Conservation (phyloP, 2,888 invertebrate species). For the Callinectes sapidus region DNA sequence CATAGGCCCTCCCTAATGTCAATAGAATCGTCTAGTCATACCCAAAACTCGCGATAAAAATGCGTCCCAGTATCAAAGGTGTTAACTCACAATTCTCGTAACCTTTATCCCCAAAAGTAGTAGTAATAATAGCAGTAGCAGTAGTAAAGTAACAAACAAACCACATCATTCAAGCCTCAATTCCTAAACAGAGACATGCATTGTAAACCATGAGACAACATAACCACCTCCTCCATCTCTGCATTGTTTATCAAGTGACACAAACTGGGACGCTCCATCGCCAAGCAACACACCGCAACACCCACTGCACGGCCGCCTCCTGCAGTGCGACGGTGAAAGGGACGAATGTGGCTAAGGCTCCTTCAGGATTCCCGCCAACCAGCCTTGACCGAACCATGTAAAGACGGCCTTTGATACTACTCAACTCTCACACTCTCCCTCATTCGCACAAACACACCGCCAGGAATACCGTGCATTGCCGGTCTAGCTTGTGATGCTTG, state of each 20-base stretch:
- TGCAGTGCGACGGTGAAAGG: not conserved
- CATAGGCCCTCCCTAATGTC: too few relatives aligned
- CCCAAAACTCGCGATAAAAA: too few relatives aligned
- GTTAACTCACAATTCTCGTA: too few relatives aligned
- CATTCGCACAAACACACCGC: not conserved
- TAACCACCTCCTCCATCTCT: not conserved
- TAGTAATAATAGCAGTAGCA: not conserved
- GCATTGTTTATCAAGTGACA: not conserved
- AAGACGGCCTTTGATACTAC: not conserved
- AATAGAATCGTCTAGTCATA: too few relatives aligned
- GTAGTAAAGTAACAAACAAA: not conserved
- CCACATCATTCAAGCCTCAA: too few relatives aligned
- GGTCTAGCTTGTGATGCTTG: too few relatives aligned
- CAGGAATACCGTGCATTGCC: too few relatives aligned
- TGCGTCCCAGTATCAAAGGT: too few relatives aligned
- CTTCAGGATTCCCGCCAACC: constrained; percentile 4
- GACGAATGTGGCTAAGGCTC: not conserved
- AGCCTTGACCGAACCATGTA: constrained; percentile 14
- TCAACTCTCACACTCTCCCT: not conserved
- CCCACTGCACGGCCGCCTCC: not conserved
- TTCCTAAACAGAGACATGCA: not conserved
- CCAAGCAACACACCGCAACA: not conserved
- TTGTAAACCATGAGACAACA: not conserved
- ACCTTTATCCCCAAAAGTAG: not conserved
- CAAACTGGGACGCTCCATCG: not conserved